phyloP scores from a whole-genome alignment of 2,113 vertebrate genomes.

The Pterocles orientalis region DNA sequence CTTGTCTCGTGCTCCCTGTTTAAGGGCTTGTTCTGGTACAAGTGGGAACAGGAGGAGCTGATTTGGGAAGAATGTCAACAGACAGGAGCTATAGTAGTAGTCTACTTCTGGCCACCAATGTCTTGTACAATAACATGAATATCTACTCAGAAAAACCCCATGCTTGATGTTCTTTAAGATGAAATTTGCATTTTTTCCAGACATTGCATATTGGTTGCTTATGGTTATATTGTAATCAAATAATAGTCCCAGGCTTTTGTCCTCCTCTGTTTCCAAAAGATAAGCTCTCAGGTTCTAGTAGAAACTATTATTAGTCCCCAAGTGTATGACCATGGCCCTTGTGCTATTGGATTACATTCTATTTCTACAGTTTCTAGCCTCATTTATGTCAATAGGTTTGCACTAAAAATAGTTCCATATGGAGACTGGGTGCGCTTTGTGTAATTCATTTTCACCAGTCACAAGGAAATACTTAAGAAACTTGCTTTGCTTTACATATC shows the following conservation, averaged over 20 bases:
- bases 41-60: background rate
- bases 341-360: background rate
- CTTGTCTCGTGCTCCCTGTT: background rate
- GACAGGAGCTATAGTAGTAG: background rate
- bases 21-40: background rate
- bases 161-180: background rate
- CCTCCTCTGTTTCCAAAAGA: background rate
- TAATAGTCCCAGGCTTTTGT: background rate
- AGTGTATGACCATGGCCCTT: background rate
- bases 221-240: background rate
- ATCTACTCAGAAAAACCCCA: background rate
- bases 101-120: background rate
- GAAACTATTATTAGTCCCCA: background rate
- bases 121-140: background rate
- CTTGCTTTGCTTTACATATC: background rate
- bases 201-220: background rate
- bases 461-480: background rate
- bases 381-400: background rate
- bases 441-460: background rate
- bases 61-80: background rate
- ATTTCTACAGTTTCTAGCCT: background rate
- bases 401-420: background rate
- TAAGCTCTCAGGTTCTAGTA: background rate
- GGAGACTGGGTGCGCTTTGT: background rate
- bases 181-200: constrained; percentile 11